These are phyloP conservation scores for Sternotherus odoratus DNA, from an alignment of 2,797 vertebrate species.

Conservation along the genomic window DNA sequence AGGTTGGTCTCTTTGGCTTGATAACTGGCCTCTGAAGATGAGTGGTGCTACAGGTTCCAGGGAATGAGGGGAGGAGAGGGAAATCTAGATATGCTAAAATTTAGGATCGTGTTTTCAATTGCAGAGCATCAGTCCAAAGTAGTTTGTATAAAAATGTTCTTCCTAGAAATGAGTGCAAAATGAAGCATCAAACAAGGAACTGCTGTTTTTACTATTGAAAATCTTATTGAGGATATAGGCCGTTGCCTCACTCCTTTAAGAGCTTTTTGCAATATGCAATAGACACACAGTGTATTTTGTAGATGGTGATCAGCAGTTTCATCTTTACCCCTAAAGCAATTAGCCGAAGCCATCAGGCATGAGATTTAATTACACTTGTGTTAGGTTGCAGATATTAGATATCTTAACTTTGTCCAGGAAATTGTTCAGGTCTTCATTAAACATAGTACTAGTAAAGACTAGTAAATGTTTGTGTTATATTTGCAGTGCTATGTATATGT, in stretches of 20 bases:
- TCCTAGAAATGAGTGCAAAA: background rate
- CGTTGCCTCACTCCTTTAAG: background rate
- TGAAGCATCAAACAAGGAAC: background rate
- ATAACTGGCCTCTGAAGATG: no score
- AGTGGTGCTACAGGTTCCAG: background rate
- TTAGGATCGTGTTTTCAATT: background rate
- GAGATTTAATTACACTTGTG: background rate
- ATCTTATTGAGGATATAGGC: background rate
- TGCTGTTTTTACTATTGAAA: background rate
- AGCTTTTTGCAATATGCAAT: background rate
- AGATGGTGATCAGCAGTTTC: background rate
- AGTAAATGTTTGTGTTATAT: no score
- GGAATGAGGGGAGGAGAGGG: background rate
- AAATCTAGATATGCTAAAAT: background rate
- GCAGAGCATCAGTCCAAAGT: background rate
- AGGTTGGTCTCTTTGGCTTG: no score
- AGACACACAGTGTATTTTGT: background rate
- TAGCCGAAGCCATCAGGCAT: background rate
- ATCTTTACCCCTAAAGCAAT: background rate
- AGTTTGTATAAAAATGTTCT: background rate
- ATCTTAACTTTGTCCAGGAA: background rate
- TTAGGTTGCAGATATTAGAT: background rate
- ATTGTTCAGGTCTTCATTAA: no score
- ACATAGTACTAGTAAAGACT: no score
- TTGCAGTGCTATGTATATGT: no score